Evolutionary conservation across 2,888 invertebrate genomes (phyloP).

Genomic region (Notodonta ziczac): DNA sequence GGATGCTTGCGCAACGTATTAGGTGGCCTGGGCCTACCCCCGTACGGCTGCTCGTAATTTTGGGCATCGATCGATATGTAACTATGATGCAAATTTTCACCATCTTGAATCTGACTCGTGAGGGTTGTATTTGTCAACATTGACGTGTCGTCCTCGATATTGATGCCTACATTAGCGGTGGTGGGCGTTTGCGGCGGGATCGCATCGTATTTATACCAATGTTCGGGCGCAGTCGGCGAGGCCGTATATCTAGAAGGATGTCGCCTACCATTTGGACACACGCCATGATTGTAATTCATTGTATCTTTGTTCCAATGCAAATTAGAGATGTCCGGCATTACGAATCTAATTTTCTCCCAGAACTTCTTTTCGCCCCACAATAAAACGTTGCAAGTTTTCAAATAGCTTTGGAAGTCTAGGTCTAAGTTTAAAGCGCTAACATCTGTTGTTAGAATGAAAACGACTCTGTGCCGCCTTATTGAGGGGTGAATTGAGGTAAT

Average conservation of each 20-base stretch:
- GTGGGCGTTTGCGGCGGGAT: conserved; percentile 84
- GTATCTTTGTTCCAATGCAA: conserved; percentile 86
- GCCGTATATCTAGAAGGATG: conserved; percentile 88
- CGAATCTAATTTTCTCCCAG: conserved; percentile 94
- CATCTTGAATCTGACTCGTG: conserved; percentile 87
- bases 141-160: conserved; percentile 85
- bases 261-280: conserved; percentile 83
- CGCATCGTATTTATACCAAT: conserved; percentile 88
- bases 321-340: conserved; percentile 91
- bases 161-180: conserved; percentile 78
- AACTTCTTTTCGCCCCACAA: conserved; percentile 94
- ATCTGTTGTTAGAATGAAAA: conserved; percentile 84
- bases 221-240: conserved; percentile 88
- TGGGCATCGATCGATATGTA: conserved; percentile 87
- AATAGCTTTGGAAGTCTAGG: conserved; percentile 89
- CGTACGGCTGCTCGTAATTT: conserved; percentile 80
- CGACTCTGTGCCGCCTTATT: conserved; percentile 85
- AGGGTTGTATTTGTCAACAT: conserved; percentile 86
- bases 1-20: conserved; percentile 77
- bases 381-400: conserved; percentile 89
- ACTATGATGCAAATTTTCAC: conserved; percentile 87
- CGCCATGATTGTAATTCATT: conserved; percentile 81
- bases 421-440: conserved; percentile 90
- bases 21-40: conserved; percentile 76
- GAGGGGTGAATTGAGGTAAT: conserved; percentile 87